phyloP scores from a whole-genome alignment of 1,140 invertebrate species.

The Goniozus legneri region DNA sequence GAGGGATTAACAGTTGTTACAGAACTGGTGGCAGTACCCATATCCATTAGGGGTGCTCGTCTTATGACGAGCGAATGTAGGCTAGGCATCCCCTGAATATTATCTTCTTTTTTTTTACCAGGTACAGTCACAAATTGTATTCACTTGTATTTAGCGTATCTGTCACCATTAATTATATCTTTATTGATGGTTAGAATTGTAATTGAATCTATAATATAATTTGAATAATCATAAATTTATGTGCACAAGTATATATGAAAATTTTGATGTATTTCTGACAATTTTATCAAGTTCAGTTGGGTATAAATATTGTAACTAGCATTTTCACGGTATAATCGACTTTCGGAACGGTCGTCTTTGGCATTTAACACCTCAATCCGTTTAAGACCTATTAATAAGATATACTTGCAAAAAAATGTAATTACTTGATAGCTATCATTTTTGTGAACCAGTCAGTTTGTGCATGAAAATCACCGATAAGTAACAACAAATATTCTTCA shows the following conservation, averaged over 20 bases:
- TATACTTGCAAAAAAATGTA: no score
- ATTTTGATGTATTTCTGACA: background rate
- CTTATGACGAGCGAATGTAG: constrained; percentile 54
- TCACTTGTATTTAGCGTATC: constrained; percentile 8
- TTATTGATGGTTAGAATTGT: no score
- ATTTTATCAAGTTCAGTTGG: background rate
- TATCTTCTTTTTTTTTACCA: constrained; percentile 30
- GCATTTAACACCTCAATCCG: no score
- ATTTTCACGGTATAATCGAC: no score
- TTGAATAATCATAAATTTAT: constrained; percentile 5
- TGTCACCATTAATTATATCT: no score
- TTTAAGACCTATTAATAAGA: no score
- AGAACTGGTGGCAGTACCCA: constrained; percentile 50
- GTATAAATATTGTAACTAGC: no score
- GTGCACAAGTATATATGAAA: constrained; percentile 6
- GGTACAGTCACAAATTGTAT: constrained; percentile 12
- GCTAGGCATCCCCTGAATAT: constrained; percentile 52
- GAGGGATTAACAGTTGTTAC: constrained; percentile 41
- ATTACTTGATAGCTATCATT: no score
- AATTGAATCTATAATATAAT: constrained; percentile 5
- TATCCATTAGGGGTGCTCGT: constrained; percentile 52
- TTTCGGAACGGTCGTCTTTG: no score
- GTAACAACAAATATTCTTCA: background rate
- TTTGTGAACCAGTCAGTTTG: background rate
- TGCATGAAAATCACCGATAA: background rate